A percentile compares a stretch with the other conserved stretches of the same genome.
These are phyloP conservation scores for Elanus axillaris DNA, from an alignment of 2,113 vertebrate species.

Conservation along the genomic window DNA sequence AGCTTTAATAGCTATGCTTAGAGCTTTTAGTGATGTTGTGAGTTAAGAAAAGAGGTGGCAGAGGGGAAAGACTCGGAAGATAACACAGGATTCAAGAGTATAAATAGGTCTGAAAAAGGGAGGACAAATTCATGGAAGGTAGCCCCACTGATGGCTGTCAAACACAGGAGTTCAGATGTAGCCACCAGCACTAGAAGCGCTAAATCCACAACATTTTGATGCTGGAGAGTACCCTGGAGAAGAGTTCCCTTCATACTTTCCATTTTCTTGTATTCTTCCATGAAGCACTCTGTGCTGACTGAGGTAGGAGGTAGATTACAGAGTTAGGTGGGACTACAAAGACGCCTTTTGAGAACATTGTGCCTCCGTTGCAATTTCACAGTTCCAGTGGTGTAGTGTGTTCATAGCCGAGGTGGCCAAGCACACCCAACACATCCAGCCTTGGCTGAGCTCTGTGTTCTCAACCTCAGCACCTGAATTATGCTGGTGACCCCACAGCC, in stretches of 20 bases:
- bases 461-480: background rate
- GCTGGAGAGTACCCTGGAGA: background rate
- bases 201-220: background rate
- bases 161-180: background rate
- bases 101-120: background rate
- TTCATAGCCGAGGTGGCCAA: accelerated
- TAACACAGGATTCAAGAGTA: background rate
- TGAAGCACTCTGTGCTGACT: background rate
- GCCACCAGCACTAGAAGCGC: background rate
- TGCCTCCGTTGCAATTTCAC: accelerated
- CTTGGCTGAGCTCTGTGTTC: background rate
- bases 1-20: background rate
- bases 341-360: background rate
- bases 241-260: background rate
- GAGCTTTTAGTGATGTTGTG: background rate
- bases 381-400: accelerated
- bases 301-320: background rate
- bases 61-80: background rate
- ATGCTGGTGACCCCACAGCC: background rate
- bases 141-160: background rate
- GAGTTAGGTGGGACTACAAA: background rate
- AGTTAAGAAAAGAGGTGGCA: background rate
- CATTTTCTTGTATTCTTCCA: background rate
- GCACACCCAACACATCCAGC: background rate
- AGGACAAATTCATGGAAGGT: background rate